Evolutionary conservation across 2,113 vertebrate species (phyloP), one percentile per base, ranked within the genome.

Genomic region (Ceyx margarethae): DNA sequence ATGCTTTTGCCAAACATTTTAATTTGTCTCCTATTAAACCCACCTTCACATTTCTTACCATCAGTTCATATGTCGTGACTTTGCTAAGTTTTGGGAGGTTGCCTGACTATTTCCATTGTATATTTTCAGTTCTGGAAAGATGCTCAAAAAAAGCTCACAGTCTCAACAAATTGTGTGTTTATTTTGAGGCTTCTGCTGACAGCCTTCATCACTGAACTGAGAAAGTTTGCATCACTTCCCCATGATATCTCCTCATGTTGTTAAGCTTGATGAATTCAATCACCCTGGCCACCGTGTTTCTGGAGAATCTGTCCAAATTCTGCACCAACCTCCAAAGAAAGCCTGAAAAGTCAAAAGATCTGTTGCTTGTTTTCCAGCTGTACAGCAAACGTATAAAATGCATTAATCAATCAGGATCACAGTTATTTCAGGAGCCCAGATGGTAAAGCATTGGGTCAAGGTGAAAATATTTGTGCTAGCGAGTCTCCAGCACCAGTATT

Each of bases 171-270:
- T 11, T 0, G 0, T 71, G 35, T 5, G 2, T 82, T 88, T 91
- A 87, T 89, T 93, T 85, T 87, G 54, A 75, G 51, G 9, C 15
- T 91, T 92, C 75, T 92, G 68, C 56, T 95, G 84, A 66, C 89
- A 92, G 71, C 53, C 31, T 23, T 91, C 56, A 82, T 37, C 71
- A 69, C 46, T 82, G 71, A 92, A 72, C 71, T 76, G 78, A 62
- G 25, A 89, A 87, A 69, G 33, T 57, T 62, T 81, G 26, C 56
- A 85, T 85, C 53, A 65, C 54, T 67, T 65, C 29, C 72, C 25
- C 45, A 69, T 64, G 46, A 89, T 79, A 85, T 37, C 60, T 45
- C 51, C 35, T 68, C 2, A 2, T n/a, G n/a, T 43, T 71, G 62
- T 73, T 90, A 50, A 67, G 72, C 75, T 88, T 91, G 82, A 91